Evolutionary conservation across 2,113 vertebrate species (phyloP).

Genomic region (Podilymbus podiceps): DNA sequence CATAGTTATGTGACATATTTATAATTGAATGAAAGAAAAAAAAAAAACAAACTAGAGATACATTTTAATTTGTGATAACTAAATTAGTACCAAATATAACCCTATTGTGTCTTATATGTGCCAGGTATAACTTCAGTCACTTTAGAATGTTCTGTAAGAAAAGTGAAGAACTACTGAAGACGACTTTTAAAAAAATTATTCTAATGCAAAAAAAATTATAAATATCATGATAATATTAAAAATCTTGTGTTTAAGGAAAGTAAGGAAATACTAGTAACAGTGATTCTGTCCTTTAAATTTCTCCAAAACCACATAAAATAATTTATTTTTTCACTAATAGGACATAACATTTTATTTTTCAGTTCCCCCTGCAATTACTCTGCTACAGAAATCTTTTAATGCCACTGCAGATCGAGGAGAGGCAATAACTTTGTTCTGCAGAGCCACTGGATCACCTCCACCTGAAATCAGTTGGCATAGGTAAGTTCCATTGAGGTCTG

Average conservation of each 20-base stretch:
- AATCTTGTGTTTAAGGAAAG: not conserved
- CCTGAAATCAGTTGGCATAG: slow-evolving; percentile 91
- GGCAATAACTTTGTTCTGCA: slow-evolving; percentile 86
- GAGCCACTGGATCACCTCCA: slow-evolving; percentile 88
- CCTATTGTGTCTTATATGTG: not conserved
- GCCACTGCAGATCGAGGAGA: slow-evolving; percentile 95
- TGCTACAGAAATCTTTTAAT: slow-evolving; percentile 90
- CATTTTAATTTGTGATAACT: not conserved
- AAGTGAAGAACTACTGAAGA: not conserved
- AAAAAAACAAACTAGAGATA: not conserved
- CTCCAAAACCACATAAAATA: not conserved
- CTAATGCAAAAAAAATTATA: not conserved
- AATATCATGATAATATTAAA: not conserved
- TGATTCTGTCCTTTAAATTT: not conserved
- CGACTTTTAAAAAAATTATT: not conserved
- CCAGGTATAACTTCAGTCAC: not conserved
- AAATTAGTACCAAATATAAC: not conserved
- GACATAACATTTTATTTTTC: not conserved
- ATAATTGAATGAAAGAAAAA: not conserved
- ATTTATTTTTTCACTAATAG: not conserved
- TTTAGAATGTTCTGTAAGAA: not conserved
- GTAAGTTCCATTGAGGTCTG: slow-evolving; percentile 64
- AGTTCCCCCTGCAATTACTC: slow-evolving; percentile 89
- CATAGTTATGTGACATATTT: not conserved
- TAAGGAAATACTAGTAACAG: not conserved